Evolutionary conservation across 2,888 invertebrate genomes (phyloP), one percentile per base, ranked within the genome.

Genomic region (Gerosis bhagava): DNA sequence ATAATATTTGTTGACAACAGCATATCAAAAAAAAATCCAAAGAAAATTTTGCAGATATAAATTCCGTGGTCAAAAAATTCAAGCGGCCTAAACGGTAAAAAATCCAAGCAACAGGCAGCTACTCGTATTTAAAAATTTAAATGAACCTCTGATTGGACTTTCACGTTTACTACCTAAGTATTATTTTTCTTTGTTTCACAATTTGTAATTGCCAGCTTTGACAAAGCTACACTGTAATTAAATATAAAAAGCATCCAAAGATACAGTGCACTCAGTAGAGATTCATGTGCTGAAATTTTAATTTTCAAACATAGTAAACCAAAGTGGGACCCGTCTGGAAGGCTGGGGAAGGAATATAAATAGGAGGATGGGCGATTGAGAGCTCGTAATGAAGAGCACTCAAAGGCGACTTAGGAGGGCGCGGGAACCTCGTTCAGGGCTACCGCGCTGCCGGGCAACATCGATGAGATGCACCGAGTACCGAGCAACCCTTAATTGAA

Each of bases 401-500:
- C 73, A 70, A 73, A 76, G 74, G 72, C 67, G 57, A 67, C 62
- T 64, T 50, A 50, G 56, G 53, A 32, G 32, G 54, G 49, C 50
- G 44, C 19, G 45, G 59, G 66, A 59, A 60, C 51, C 48, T 49
- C 29, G 46, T 63, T 63, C 61, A 60, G 62, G 57, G 62, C 59
- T 62, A 64, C 60, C 63, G 59, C 63, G 65, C 61, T 59, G 57
- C 65, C 65, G 67, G 61, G 72, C 65, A 60, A 58, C 65, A 67
- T 62, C 72, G 65, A 16, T 68, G 68, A 73, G 79, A 80, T 82
- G 83, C 83, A n/a, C n/a, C n/a, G n/a, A n/a, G n/a, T n/a, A 82
- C 77, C 77, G 73, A 76, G 71, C 83, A 76, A 76, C 81, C 82
- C 77, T 83, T 87, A 87, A 87, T 87, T 83, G 84, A 87, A 84